Base-by-base conservation (phyloP, 2,113 vertebrate genomes). In the Dicrurus megarhynchus region DNA sequence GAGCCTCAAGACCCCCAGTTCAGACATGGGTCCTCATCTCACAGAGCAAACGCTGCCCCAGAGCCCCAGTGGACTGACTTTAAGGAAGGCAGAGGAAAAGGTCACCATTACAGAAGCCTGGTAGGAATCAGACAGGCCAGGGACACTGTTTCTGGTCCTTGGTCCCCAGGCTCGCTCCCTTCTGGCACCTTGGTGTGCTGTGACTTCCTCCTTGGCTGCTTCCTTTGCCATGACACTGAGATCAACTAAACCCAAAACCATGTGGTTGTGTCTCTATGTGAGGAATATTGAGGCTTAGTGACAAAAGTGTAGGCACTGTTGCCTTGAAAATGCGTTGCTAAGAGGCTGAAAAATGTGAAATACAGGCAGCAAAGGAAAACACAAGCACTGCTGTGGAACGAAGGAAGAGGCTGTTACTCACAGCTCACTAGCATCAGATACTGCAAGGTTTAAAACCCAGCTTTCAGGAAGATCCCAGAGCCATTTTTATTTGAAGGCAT, bases 311-410 rank as follows among this genome's bases (percentile, higher is more conserved):
- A 64, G 59, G 61, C 59, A 64, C 42, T 69, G 63, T 79, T 73
- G 16, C 87, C 70, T 94, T 94, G 74, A 92, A 94, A 85, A 93
- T 50, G 32, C 53, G 55, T 89, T 93, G 78, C 94, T 94, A 94
- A 94, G 65, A 91, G 39, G 27, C 35, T 76, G 63, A 64, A 90
- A 70, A 87, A 53, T 53, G 59, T 69, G 86, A 93, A 76, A 91
- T 63, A 65, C 23, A 35, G 57, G 23, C n/a, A 89, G 65, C n/a
- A 68, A 64, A 30, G 41, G 61, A 79, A 93, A 93, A 79, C n/a
- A 82, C 18, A 68, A 50, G 41, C 28, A 28, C 10, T 50, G 37
- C 28, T 57, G 42, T 6, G 46, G 69, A 89, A 73, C 49, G 64
- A 87, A 59, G 32, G 7, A 53, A 80, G 33, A 47, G 37, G 17